Conservation (phyloP, 1,140 invertebrate genomes). For the Bombus soroeensis region DNA sequence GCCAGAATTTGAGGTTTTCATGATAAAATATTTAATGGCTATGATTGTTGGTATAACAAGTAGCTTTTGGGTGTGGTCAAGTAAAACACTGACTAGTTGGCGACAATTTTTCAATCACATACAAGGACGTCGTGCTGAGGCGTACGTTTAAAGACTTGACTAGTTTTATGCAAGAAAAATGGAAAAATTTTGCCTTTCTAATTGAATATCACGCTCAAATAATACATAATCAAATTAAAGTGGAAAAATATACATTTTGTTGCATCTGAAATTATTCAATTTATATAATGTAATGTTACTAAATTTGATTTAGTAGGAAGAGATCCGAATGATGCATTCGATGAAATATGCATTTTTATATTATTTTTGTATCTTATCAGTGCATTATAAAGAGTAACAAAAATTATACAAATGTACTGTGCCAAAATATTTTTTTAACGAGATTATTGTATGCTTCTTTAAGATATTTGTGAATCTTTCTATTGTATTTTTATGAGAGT, state of each 20-base stretch:
- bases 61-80: conserved; percentile 98
- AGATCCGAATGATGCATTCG: conserved; percentile 4
- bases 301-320: neutral
- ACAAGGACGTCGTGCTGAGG: conserved; percentile 87
- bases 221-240: conserved; percentile 1
- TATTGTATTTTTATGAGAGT: conserved; percentile 28
- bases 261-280: neutral
- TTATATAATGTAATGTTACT: neutral
- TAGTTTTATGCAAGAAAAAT: conserved; percentile 15
- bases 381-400: conserved; percentile 44
- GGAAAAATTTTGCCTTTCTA: conserved; percentile 11
- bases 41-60: conserved; percentile 99
- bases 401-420: conserved; percentile 52
- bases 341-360: conserved; percentile 7
- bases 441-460: conserved; percentile 35
- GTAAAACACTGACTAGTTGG: conserved; percentile 98
- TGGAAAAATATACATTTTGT: neutral
- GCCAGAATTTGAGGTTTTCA: conserved; percentile 93
- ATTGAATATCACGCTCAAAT: conserved; percentile 11
- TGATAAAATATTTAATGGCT: conserved; percentile 98
- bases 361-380: conserved; percentile 39
- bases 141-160: conserved; percentile 85
- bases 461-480: conserved; percentile 40
- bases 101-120: conserved; percentile 92
- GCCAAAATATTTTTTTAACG: conserved; percentile 59